Evolutionary conservation across 2,888 invertebrate species (phyloP), one percentile per base, ranked within the genome.

Genomic region (Microdon myrmicae): DNA sequence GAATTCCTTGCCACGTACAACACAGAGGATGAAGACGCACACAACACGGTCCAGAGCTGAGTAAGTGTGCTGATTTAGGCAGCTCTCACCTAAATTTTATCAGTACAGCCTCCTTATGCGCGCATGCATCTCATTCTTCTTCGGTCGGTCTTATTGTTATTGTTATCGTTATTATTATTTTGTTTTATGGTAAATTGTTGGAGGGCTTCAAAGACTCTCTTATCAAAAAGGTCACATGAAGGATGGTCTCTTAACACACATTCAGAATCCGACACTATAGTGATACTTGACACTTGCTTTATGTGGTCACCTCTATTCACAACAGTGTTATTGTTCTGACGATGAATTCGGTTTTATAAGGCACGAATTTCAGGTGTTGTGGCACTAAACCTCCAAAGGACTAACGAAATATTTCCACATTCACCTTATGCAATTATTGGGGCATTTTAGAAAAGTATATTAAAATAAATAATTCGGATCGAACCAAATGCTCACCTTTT

Each of bases 401-500:
- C 3, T 8, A 35, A 29, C 8, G 37, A 55, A n/a, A n/a, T n/a
- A n/a, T n/a, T n/a, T n/a, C n/a, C n/a, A n/a, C n/a, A n/a, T n/a
- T n/a, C n/a, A n/a, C n/a, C n/a, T 55, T 55, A 41, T 45, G 47
- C 39, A 55, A 55, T 55, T 47, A 23, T 28, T 29, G 12, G 8
- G 5, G 9, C 29, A 29, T 29, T 9, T 5, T 5, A 10, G 34
- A 7, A 34, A 34, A 16, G 16, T 7, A 34, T 7, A 34, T 10
- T 10, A 9, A 14, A 7, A 7, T n/a, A 9, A 20, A 5, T 19
- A 4, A 10, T 9, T 4, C 10, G 4, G 16, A 6, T 14, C 8
- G 4, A 35, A 14, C 8, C 8, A 7, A n/a, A 9, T 44, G 25
- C 55, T 54, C 70, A 73, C 73, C 73, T 73, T 68, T 69, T 69